Base-by-base conservation (phyloP, 2,888 invertebrate genomes). In the Tridacna gigas region DNA sequence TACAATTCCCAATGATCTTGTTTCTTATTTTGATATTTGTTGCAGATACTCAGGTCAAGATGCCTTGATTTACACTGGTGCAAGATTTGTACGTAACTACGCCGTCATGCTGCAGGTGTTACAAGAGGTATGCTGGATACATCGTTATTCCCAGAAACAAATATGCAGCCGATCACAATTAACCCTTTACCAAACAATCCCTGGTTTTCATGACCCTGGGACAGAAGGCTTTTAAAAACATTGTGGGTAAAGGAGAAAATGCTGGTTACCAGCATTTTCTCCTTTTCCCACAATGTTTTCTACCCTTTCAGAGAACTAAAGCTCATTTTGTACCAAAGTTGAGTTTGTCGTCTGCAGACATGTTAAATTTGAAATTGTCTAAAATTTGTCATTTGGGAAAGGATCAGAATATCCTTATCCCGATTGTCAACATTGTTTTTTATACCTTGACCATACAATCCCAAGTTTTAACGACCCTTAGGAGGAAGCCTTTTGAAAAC, bases 81-180 rank as follows among this genome's bases (percentile, higher is more conserved):
- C 95, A 0, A 96, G 98, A 93, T 96, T 97, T 60, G 96, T 97
- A 0, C 96, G 96, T 0, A 97, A 98, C 89, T 98, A 97, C 95
- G 96, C 97, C 0, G 96, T 97, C 4, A 92, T 98, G 60, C 92
- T 95, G 60, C 96, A 96, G 91, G 96, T 98, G 74, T 96, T 98
- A 63, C 95, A 96, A 66, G 98, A 98, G 95, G 94, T 94, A 84
- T 61, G 80, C 7, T 12, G 37, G 22, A 22, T 63, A n/a, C 28
- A 47, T 65, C 26, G 2, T 69, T 37, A 7, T 37, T 45, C 7
- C 26, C 15, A 74, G n/a, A 3, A 51, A 18, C 22, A 22, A 18
- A 3, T 51, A 51, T 47, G 48, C 1, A 47, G 26, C 22, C 48
- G 22, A 51, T 4, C 3, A 22, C 12, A 13, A 3, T 56, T 56